Percentiles rank a stretch among this genome's conserved stretches.
Conservation (phyloP, 2,797 vertebrate genomes). For the Geotrypetes seraphini region DNA sequence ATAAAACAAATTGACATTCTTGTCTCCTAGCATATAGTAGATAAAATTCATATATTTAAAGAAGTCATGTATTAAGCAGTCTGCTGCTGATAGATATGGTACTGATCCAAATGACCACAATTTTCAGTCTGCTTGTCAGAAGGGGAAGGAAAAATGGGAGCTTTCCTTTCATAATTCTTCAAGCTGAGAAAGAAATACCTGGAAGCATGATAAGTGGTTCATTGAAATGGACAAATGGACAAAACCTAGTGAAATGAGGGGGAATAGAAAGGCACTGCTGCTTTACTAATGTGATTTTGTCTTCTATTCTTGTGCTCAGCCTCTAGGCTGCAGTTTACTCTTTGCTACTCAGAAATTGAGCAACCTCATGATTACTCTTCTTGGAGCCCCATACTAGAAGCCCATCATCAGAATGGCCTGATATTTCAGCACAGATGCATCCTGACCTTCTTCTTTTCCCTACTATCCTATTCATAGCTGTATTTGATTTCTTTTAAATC, state of each 20-base stretch:
- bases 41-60: conserved; percentile 67
- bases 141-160: conserved; percentile 45
- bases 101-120: conserved; percentile 65
- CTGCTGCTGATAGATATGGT: conserved; percentile 49
- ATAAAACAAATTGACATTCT: conserved; percentile 53
- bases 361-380: no score
- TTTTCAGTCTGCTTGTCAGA: conserved; percentile 50
- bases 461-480: no score
- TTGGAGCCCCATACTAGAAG: no score
- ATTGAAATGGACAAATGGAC: conserved; percentile 56
- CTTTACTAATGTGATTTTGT: conserved; percentile 33
- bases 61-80: conserved; percentile 55
- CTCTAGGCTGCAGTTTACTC: no score
- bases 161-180: conserved; percentile 59
- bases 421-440: no score
- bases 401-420: no score
- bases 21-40: conserved; percentile 34
- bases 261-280: conserved; percentile 38
- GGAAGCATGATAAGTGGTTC: conserved; percentile 47
- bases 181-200: conserved; percentile 42
- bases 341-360: background rate
- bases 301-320: no score
- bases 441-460: no score
- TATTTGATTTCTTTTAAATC: no score
- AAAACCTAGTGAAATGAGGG: conserved; percentile 19